Percentiles rank a stretch among this genome's conserved stretches.
Conservation (phyloP, 2,888 invertebrate species). For the Agrotis ipsilon region DNA sequence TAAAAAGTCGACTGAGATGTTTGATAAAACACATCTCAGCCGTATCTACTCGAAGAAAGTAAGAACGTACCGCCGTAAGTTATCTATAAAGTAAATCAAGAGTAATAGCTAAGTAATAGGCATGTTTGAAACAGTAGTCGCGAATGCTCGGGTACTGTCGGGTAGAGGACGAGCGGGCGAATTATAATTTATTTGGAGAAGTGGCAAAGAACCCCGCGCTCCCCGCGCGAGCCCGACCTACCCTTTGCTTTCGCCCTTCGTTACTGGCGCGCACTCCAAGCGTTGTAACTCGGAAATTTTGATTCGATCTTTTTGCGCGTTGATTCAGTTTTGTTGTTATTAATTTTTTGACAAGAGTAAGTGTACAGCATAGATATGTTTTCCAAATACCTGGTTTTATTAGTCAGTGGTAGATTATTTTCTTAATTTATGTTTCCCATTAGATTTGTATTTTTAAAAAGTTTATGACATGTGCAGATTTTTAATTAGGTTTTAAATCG, state of each 20-base stretch:
- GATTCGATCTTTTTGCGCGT: slow-evolving; percentile 4
- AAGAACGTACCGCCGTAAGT: slow-evolving; percentile 39
- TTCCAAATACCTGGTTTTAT: too few relatives aligned
- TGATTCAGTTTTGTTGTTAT: background rate
- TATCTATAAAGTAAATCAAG: slow-evolving; percentile 73
- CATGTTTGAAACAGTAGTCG: slow-evolving; percentile 82
- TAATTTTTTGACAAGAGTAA: too few relatives aligned
- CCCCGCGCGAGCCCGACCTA: slow-evolving; percentile 84
- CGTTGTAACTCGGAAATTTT: slow-evolving; percentile 80
- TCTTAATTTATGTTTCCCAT: too few relatives aligned
- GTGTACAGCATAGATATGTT: too few relatives aligned
- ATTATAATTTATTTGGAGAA: slow-evolving; percentile 92
- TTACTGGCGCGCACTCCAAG: slow-evolving; percentile 82
- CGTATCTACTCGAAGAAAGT: slow-evolving; percentile 32
- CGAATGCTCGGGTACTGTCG: slow-evolving; percentile 73
- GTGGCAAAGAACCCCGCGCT: slow-evolving; percentile 87
- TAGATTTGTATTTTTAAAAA: too few relatives aligned
- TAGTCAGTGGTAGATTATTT: too few relatives aligned
- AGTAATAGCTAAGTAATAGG: slow-evolving; percentile 78
- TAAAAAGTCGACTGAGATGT: slow-evolving; percentile 39
- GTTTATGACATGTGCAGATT: too few relatives aligned
- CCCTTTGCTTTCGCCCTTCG: slow-evolving; percentile 92
- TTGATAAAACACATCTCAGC: slow-evolving; percentile 43
- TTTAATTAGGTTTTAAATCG: too few relatives aligned
- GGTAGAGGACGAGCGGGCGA: slow-evolving; percentile 83